A percentile compares a stretch with the other conserved stretches of the same genome.
Conservation (phyloP, 2,113 vertebrate genomes). For the Cheilinus undulatus region DNA sequence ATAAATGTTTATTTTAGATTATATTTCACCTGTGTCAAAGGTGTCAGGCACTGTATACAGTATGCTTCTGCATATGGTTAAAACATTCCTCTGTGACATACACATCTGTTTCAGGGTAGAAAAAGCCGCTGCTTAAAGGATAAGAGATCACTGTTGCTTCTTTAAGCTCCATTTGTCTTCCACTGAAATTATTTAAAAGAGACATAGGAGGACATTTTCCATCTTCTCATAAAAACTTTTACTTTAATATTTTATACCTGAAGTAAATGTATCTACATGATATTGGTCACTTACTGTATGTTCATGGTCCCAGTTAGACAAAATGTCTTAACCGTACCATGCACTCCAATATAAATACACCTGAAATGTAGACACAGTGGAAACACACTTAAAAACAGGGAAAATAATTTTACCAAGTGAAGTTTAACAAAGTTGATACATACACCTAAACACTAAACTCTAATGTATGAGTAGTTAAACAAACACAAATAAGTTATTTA, state of each 20-base stretch:
- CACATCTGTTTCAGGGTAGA: constrained; percentile 42
- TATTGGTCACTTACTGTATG: background rate
- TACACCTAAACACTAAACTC: too few species aligned
- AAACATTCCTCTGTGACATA: constrained; percentile 54
- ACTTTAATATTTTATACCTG: background rate
- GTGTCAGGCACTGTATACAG: constrained; percentile 21
- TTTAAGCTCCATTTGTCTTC: constrained; percentile 22
- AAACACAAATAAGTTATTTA: too few species aligned
- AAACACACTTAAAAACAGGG: too few species aligned
- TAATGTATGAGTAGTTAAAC: too few species aligned
- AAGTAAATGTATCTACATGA: constrained; percentile 1
- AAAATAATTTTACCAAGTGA: too few species aligned
- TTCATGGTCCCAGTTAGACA: background rate
- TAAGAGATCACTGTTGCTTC: constrained; percentile 10
- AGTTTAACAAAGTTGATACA: too few species aligned
- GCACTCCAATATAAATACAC: too few species aligned
- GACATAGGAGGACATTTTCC: constrained; percentile 13
- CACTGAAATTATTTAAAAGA: constrained; percentile 21
- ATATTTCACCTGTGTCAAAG: constrained; percentile 5
- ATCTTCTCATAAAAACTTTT: constrained; percentile 2
- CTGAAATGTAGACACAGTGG: too few species aligned
- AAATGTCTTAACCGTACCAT: background rate
- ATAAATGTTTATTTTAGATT: background rate
- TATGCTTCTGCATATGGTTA: constrained; percentile 10
- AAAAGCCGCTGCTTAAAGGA: constrained; percentile 40